Percentiles rank a stretch among this genome's conserved stretches.
phyloP scores from a whole-genome alignment of 2,113 vertebrate genomes.

The Amia ocellicauda region DNA sequence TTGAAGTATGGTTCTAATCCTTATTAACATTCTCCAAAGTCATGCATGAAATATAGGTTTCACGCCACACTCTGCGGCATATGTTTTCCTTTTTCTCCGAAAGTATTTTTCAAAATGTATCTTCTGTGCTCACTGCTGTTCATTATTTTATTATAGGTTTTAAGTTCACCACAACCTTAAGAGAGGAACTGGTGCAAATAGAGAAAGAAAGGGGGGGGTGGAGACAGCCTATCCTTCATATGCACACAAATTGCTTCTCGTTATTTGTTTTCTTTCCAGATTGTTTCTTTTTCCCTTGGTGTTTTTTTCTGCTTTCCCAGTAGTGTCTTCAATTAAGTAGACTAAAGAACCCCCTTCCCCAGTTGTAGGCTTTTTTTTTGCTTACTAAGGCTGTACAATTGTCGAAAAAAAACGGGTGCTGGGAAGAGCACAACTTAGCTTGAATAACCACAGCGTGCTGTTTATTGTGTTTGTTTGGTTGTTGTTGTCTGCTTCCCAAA shows the following conservation, averaged over 20 bases:
- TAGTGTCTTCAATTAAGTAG: conserved; percentile 74
- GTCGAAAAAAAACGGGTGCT: conserved; percentile 64
- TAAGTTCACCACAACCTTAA: conserved; percentile 56
- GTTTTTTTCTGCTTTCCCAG: conserved; percentile 28
- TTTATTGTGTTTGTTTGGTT: conserved; percentile 43
- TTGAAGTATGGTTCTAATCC: conserved; percentile 83
- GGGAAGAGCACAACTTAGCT: conserved; percentile 60
- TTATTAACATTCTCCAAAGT: conserved; percentile 87
- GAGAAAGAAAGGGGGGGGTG: conserved; percentile 8
- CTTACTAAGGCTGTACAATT: conserved; percentile 67
- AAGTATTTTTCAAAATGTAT: conserved; percentile 77
- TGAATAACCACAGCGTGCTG: conserved; percentile 64
- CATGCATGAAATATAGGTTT: conserved; percentile 84
- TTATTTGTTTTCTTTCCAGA: conserved; percentile 65
- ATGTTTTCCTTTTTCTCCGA: conserved; percentile 82
- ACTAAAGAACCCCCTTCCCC: conserved; percentile 54
- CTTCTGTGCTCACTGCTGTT: conserved; percentile 71
- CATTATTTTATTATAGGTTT: conserved; percentile 80
- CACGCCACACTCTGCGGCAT: conserved; percentile 71
- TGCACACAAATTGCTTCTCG: conserved; percentile 66
- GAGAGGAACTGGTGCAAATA: conserved; percentile 30
- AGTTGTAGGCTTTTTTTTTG: conserved; percentile 65
- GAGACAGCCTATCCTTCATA: conserved; percentile 50
- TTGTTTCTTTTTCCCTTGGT: conserved; percentile 39
- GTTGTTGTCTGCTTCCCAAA: conserved; percentile 58